Evolutionary conservation across 2,113 vertebrate species (phyloP), one percentile per base, ranked within the genome.

Genomic region (Colius striatus): DNA sequence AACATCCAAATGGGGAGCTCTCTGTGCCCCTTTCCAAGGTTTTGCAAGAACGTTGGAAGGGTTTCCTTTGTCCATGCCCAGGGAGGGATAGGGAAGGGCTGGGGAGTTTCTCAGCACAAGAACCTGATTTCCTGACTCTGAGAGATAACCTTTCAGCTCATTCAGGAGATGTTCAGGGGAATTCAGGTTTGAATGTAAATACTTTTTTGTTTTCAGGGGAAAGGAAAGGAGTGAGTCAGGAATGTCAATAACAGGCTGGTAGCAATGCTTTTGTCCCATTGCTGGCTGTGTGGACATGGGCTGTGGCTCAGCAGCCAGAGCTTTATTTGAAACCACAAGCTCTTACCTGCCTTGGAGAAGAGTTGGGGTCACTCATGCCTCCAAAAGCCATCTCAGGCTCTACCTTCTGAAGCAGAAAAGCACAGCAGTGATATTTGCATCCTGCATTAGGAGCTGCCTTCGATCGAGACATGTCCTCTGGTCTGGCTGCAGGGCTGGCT

Each of bases 211-310:
- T 73, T 12, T 61, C 30, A 30, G 60, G 58, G n/a, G n/a, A 75
- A 63, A 91, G 89, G 91, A 81, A 84, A 89, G 43, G 26, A 92
- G 71, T 68, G 92, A 96, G 91, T 91, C 91, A 94, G 94, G 78
- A 89, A 22, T 62, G 81, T 30, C 83, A 88, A 89, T 34, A 85
- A 15, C 45, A 47, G 58, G 14, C 11, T 68, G 38, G 38, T 41
- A 41, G 38, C 38, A 41, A 41, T 41, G 38, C 38, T 12, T 41
- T 41, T 41, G 57, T 65, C 23, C 62, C 74, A 38, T 54, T 61
- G 29, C 78, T 61, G 70, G 30, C 34, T 63, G 36, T 30, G 62
- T 1, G 2, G 41, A 9, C 41, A 1, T 1, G 3, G n/a, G 71
- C 63, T 63, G 75, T 57, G 38, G 34, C 62, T 30, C 1, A 1